Conservation (phyloP, 2,888 invertebrate genomes). For the Oasisia sp. region DNA sequence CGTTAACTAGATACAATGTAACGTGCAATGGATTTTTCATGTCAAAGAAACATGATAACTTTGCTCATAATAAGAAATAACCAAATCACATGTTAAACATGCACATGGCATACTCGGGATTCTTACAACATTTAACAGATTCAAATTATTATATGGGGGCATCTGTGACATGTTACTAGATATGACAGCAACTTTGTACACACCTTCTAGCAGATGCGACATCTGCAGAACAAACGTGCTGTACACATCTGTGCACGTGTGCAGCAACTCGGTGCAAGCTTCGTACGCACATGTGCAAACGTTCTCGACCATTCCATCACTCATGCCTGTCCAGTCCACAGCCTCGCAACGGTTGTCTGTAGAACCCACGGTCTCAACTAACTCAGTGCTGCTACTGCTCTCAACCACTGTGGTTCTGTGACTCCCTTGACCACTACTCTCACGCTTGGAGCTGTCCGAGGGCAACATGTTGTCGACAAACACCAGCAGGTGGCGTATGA, state of each 20-base stretch:
- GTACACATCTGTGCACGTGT: neutral
- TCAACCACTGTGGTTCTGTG: neutral
- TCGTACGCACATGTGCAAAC: neutral
- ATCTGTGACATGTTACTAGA: neutral
- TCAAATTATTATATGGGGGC: too few species aligned
- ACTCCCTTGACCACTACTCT: neutral
- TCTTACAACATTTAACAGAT: too few species aligned
- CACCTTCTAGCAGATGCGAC: neutral
- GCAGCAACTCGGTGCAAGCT: neutral
- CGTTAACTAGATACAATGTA: too few species aligned
- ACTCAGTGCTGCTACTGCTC: neutral
- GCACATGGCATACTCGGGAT: too few species aligned
- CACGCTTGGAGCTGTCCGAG: neutral
- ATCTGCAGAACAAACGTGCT: neutral
- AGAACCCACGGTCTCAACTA: neutral
- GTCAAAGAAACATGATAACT: too few species aligned
- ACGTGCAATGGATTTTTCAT: too few species aligned
- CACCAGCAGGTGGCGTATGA: neutral
- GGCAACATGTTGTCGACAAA: neutral
- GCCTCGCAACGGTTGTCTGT: neutral
- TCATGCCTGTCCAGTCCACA: neutral
- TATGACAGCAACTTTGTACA: neutral
- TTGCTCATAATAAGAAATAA: too few species aligned
- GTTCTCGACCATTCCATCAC: neutral
- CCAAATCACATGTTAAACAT: too few species aligned